phyloP scores from a whole-genome alignment of 2,888 invertebrate genomes.

The Acleris holmiana region DNA sequence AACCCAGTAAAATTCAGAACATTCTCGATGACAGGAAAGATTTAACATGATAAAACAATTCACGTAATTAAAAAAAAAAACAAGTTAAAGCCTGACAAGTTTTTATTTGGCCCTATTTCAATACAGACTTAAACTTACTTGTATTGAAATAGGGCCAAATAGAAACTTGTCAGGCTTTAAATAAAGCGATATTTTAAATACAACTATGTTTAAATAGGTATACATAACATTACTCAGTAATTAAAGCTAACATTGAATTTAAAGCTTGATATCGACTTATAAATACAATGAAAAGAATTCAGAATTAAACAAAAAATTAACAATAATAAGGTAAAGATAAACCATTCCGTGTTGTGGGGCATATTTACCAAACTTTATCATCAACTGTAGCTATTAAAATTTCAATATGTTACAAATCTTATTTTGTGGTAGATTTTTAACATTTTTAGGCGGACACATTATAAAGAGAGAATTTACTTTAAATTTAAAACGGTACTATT shows the following conservation, averaged over 20 bases:
- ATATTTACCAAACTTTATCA: not conserved
- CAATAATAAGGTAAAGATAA: constrained; percentile 37
- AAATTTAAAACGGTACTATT: not conserved
- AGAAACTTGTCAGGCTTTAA: too few species aligned
- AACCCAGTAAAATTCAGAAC: not conserved
- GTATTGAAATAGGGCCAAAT: too few species aligned
- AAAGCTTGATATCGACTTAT: constrained; percentile 79
- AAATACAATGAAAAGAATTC: constrained; percentile 47
- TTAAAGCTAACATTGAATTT: constrained; percentile 84
- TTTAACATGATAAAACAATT: not conserved
- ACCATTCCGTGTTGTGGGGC: not conserved
- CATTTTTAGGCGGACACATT: not conserved
- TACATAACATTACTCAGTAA: constrained; percentile 59
- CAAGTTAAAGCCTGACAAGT: too few species aligned
- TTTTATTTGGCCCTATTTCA: too few species aligned
- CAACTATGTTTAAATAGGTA: constrained; percentile 50
- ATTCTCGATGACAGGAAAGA: not conserved
- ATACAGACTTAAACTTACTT: too few species aligned
- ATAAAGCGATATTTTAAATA: constrained; percentile 30
- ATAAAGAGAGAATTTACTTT: not conserved
- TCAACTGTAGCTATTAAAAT: not conserved
- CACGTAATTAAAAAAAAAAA: not conserved
- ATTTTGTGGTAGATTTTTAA: not conserved
- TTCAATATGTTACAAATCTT: not conserved
- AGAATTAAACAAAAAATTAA: constrained; percentile 47